Percentiles rank a stretch among this genome's conserved stretches.
Evolutionary conservation across 2,888 invertebrate genomes (phyloP).

Genomic region (Macrophya annulata): DNA sequence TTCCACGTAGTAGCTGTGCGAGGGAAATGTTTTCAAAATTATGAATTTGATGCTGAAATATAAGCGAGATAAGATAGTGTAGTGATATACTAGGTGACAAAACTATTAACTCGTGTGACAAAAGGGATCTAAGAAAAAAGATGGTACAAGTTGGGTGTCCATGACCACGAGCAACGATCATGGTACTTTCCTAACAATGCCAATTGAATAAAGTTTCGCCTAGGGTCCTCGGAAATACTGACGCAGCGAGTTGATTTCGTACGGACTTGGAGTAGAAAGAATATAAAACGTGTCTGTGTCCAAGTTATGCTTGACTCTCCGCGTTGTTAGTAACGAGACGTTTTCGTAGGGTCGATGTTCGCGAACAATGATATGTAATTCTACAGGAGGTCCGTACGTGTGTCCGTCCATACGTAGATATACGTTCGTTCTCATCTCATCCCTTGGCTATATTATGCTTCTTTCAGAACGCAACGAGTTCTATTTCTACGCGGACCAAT

Average conservation of each 20-base stretch:
- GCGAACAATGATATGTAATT: constrained; percentile 44
- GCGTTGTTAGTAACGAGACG: constrained; percentile 42
- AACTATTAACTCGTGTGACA: background rate
- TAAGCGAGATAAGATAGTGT: background rate
- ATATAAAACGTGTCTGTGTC: constrained; percentile 52
- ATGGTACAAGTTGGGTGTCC: constrained; percentile 40
- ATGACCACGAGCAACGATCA: constrained; percentile 45
- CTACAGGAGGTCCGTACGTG: background rate
- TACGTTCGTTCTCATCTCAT: background rate
- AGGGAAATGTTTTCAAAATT: background rate
- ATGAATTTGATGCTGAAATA: background rate
- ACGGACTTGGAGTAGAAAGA: constrained; percentile 40
- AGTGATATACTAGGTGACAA: background rate
- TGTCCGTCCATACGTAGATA: no score
- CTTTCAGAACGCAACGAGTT: constrained; percentile 69
- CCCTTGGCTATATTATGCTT: constrained; percentile 25
- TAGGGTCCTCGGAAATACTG: constrained; percentile 47
- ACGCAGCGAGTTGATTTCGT: constrained; percentile 50
- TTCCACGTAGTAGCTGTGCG: background rate
- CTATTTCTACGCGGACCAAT: constrained; percentile 61
- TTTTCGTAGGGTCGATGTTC: constrained; percentile 45
- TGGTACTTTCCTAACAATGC: constrained; percentile 46
- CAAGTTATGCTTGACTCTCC: constrained; percentile 49
- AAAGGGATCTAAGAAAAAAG: constrained; percentile 2
- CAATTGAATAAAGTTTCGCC: constrained; percentile 49